phyloP scores from a whole-genome alignment of 2,888 invertebrate species.

The Diarsia rubi region DNA sequence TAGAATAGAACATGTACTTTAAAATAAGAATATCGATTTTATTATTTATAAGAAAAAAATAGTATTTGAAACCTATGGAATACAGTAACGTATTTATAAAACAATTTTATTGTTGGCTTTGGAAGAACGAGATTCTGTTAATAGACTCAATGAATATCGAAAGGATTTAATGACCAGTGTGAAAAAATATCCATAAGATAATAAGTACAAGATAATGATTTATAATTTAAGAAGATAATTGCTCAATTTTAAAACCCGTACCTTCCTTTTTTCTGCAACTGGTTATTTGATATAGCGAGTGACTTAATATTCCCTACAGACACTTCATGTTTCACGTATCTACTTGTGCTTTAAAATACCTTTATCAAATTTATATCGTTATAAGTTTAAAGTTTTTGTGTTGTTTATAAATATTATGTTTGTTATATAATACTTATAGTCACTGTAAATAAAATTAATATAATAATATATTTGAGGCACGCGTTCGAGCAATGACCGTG shows the following conservation, averaged over 20 bases:
- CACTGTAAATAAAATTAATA: slow-evolving; percentile 64
- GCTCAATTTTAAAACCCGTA: slow-evolving; percentile 85
- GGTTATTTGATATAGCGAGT: slow-evolving; percentile 35
- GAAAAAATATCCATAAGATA: slow-evolving; percentile 81
- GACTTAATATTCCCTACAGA: slow-evolving; percentile 17
- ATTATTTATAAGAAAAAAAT: slow-evolving; percentile 83
- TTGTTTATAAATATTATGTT: slow-evolving; percentile 31
- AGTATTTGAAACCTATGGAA: slow-evolving; percentile 70
- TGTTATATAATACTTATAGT: slow-evolving; percentile 41
- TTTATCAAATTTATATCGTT: slow-evolving; percentile 22
- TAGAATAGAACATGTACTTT: slow-evolving; percentile 90
- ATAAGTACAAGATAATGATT: slow-evolving; percentile 85
- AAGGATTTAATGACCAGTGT: slow-evolving; percentile 68
- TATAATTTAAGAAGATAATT: slow-evolving; percentile 86
- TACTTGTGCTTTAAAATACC: slow-evolving; percentile 26
- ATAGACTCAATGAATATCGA: slow-evolving; percentile 58
- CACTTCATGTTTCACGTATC: slow-evolving; percentile 29
- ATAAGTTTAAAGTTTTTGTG: slow-evolving; percentile 25
- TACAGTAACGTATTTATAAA: slow-evolving; percentile 70
- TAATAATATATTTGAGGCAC: slow-evolving; percentile 65
- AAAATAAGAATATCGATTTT: slow-evolving; percentile 86
- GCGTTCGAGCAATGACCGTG: slow-evolving; percentile 70
- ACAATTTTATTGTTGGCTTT: slow-evolving; percentile 67
- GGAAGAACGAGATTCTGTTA: slow-evolving; percentile 62
- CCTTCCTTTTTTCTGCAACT: slow-evolving; percentile 57